These are phyloP conservation scores for Rhagonycha lutea DNA, from an alignment of 2,888 invertebrate species.

Conservation along the genomic window DNA sequence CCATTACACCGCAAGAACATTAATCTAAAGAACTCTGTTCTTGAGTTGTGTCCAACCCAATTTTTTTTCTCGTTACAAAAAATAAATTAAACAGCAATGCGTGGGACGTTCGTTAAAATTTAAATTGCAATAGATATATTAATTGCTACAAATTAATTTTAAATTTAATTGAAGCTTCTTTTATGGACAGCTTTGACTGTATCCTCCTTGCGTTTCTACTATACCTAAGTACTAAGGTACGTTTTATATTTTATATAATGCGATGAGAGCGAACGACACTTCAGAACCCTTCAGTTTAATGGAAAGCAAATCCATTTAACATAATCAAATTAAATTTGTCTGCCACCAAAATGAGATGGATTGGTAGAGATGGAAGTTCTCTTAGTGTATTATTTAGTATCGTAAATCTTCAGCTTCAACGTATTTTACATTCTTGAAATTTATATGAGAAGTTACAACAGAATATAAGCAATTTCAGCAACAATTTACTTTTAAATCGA, in stretches of 20 bases:
- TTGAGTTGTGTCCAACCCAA: not conserved
- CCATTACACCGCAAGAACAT: not conserved
- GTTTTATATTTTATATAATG: conserved; percentile 18
- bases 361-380: not conserved
- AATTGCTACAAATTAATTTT: not conserved
- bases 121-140: not conserved
- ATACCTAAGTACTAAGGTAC: conserved; percentile 4
- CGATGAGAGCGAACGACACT: conserved; percentile 18
- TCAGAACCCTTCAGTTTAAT: conserved; percentile 22
- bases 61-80: not conserved
- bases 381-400: conserved; percentile 4
- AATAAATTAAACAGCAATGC: not conserved
- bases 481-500: not conserved
- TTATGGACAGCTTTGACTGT: not conserved
- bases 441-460: not conserved
- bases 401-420: conserved; percentile 1
- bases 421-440: conserved; percentile 5
- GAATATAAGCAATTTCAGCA: not conserved
- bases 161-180: conserved; percentile 4
- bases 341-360: conserved; percentile 17
- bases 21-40: not conserved
- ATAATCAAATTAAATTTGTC: conserved; percentile 23
- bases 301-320: conserved; percentile 24
- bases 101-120: not conserved
- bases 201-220: conserved; percentile 9